A percentile compares a stretch with the other conserved stretches of the same genome.
Evolutionary conservation across 2,888 invertebrate species (phyloP).

Genomic region (Agriopis leucophaearia): DNA sequence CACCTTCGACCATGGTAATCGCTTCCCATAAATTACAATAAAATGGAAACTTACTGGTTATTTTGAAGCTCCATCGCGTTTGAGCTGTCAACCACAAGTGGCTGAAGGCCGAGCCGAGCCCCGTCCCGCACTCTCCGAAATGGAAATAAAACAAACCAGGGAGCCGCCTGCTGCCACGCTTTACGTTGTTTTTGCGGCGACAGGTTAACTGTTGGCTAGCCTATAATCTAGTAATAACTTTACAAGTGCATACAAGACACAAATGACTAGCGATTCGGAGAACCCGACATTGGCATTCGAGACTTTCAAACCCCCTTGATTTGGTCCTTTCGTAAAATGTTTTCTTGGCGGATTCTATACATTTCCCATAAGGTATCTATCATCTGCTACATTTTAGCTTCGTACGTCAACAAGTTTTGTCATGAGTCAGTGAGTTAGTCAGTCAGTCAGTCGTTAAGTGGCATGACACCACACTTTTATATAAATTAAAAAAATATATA

Average conservation of each 20-base stretch:
- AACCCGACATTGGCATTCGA: too few relatives aligned
- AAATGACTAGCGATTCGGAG: slow-evolving; percentile 7
- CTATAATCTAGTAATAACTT: slow-evolving; percentile 32
- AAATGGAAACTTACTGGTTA: slow-evolving; percentile 46
- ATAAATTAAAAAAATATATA: too few relatives aligned
- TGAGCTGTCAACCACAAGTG: slow-evolving; percentile 29
- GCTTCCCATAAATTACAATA: neutral
- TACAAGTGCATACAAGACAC: slow-evolving; percentile 2
- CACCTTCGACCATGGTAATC: neutral
- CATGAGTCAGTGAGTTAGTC: too few relatives aligned
- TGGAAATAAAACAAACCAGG: slow-evolving; percentile 23
- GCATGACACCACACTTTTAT: too few relatives aligned
- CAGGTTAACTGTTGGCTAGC: slow-evolving; percentile 17
- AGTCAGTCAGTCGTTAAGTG: too few relatives aligned
- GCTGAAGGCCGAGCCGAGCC: neutral
- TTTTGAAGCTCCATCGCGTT: slow-evolving; percentile 43
- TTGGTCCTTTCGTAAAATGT: too few relatives aligned
- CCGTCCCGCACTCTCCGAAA: slow-evolving; percentile 15
- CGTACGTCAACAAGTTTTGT: too few relatives aligned
- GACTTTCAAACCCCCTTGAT: too few relatives aligned
- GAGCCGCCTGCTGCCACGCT: slow-evolving; percentile 14
- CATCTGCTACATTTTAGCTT: too few relatives aligned
- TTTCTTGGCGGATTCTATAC: too few relatives aligned
- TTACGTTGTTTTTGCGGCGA: slow-evolving; percentile 7
- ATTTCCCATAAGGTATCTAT: too few relatives aligned